Conservation (phyloP, 2,888 invertebrate genomes). For the Aphodius sticticus region DNA sequence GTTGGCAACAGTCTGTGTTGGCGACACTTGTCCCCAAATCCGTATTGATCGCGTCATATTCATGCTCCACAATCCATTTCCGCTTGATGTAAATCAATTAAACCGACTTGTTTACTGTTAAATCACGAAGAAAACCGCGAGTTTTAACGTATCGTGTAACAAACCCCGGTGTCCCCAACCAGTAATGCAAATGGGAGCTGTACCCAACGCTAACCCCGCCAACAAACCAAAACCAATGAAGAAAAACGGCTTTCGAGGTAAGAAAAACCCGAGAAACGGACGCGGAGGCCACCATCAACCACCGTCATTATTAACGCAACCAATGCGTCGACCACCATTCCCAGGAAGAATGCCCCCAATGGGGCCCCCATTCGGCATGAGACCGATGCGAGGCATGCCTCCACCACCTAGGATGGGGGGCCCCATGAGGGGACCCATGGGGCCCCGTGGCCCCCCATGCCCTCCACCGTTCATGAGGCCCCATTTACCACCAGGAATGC, state of each 20-base stretch:
- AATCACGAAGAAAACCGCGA: neutral
- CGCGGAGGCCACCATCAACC: constrained; percentile 43
- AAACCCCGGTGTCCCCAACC: neutral
- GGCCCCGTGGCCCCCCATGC: constrained; percentile 38
- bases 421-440: constrained; percentile 37
- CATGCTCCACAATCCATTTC: neutral
- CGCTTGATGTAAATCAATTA: neutral
- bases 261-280: constrained; percentile 44
- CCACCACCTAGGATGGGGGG: constrained; percentile 42
- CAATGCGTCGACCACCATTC: constrained; percentile 44
- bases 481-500: constrained; percentile 44
- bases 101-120: neutral
- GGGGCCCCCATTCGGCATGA: constrained; percentile 47
- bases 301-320: constrained; percentile 43
- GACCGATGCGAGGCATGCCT: constrained; percentile 44
- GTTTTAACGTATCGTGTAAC: no score
- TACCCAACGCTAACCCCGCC: constrained; percentile 37
- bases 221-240: constrained; percentile 39
- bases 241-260: constrained; percentile 38
- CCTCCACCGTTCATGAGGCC: constrained; percentile 39
- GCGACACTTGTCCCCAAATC: neutral
- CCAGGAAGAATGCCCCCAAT: constrained; percentile 47
- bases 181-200: constrained; percentile 43
- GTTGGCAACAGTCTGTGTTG: no score
- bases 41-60: neutral